Conservation (phyloP, 2,797 vertebrate species). For the Sebastiscus tertius region DNA sequence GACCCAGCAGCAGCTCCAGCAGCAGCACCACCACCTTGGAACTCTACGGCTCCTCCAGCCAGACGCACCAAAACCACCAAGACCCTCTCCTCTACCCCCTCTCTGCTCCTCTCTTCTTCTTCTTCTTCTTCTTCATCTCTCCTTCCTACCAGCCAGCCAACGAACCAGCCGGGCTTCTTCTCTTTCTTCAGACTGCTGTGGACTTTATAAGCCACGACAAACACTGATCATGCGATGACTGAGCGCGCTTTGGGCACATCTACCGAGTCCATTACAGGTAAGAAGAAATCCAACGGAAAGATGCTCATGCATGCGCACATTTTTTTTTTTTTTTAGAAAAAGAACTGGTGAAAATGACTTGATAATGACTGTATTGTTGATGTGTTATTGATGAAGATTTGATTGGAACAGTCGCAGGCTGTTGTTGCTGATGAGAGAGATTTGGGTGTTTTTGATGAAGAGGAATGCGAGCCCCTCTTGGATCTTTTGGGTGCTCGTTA, state of each 20-base stretch:
- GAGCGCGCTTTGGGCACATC: constrained; percentile 78
- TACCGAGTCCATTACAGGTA: constrained; percentile 83
- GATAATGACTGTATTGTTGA: rapidly evolving
- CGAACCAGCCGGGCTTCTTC: background rate
- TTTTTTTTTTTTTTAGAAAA: background rate
- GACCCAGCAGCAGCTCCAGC: constrained; percentile 46
- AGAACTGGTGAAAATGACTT: background rate
- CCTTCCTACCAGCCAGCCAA: background rate
- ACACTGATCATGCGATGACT: constrained; percentile 86
- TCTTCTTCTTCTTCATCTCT: constrained; percentile 8
- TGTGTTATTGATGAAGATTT: constrained; percentile 14
- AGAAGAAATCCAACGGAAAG: background rate
- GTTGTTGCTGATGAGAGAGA: constrained; percentile 1
- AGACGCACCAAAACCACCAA: constrained; percentile 45
- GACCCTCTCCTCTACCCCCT: background rate
- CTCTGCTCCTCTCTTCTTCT: constrained; percentile 6
- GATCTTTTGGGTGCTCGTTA: constrained; percentile 7
- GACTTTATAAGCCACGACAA: constrained; percentile 70
- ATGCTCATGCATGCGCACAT: constrained; percentile 6
- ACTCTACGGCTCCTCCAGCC: constrained; percentile 55
- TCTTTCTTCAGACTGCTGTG: constrained; percentile 50
- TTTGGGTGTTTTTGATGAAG: constrained; percentile 20
- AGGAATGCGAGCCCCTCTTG: constrained; percentile 22
- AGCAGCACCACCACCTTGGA: constrained; percentile 72
- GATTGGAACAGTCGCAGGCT: background rate